Percentiles rank a stretch among this genome's conserved stretches.
These are phyloP conservation scores for Xestia xanthographa DNA, from an alignment of 2,888 invertebrate species.

Conservation along the genomic window DNA sequence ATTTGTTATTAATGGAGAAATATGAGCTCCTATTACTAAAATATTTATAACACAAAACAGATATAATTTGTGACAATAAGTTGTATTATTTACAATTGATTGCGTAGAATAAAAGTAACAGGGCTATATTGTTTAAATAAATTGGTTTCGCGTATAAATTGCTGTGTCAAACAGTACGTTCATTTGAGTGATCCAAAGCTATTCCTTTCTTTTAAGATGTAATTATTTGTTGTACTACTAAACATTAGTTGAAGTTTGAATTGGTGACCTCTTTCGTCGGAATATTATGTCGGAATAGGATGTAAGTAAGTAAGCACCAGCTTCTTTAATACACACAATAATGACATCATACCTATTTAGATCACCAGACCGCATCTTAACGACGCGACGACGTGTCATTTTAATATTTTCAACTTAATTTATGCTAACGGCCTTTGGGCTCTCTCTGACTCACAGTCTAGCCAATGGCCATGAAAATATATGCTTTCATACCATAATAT, in stretches of 20 bases:
- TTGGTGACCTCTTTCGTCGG: neutral
- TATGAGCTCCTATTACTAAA: neutral
- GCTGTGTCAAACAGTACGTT: conserved; percentile 26
- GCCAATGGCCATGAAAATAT: conserved; percentile 34
- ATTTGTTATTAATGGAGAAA: conserved; percentile 19
- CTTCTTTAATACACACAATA: conserved; percentile 7
- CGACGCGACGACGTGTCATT: conserved; percentile 32
- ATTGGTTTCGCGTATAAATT: conserved; percentile 33
- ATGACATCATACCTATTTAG: conserved; percentile 41
- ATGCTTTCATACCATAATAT: conserved; percentile 11
- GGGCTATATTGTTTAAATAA: conserved; percentile 19
- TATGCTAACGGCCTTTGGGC: conserved; percentile 32
- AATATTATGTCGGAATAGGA: neutral
- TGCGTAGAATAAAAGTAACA: neutral
- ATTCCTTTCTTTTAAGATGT: conserved; percentile 15
- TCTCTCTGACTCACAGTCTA: conserved; percentile 50
- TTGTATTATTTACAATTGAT: conserved; percentile 7
- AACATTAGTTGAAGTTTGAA: too few species aligned
- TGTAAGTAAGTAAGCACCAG: neutral
- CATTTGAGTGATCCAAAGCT: conserved; percentile 25
- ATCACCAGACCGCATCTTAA: conserved; percentile 4
- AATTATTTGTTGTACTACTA: conserved; percentile 9
- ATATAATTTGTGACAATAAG: conserved; percentile 18
- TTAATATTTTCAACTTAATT: conserved; percentile 37
- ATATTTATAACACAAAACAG: neutral